phyloP scores from a whole-genome alignment of 2,797 vertebrate species.

The Pantherophis vulpinus region DNA sequence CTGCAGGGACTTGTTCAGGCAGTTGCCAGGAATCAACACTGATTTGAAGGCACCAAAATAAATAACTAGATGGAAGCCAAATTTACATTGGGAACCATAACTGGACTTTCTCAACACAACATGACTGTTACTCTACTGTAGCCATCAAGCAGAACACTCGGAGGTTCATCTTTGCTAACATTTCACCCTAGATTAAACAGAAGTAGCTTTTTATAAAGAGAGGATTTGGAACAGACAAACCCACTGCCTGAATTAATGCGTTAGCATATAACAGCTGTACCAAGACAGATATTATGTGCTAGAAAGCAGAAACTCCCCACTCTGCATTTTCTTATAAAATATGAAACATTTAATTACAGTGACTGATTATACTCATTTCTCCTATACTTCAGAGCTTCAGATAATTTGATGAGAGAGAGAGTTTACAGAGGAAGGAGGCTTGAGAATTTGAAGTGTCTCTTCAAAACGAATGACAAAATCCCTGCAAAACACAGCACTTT shows the following conservation, averaged over 20 bases:
- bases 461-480: constrained; percentile 15
- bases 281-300: neutral
- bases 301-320: neutral
- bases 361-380: constrained; percentile 42
- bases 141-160: neutral
- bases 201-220: neutral
- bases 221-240: constrained; percentile 22
- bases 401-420: constrained; percentile 40
- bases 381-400: constrained; percentile 18
- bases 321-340: constrained; percentile 45
- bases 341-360: constrained; percentile 55
- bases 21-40: neutral
- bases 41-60: neutral
- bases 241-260: neutral
- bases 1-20: neutral
- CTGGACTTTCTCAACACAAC: neutral
- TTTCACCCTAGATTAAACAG: neutral
- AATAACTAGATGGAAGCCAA: neutral
- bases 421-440: constrained; percentile 23
- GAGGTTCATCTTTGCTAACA: neutral
- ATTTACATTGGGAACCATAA: constrained; percentile 1
- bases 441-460: constrained; percentile 12
- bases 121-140: neutral
- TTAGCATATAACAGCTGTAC: neutral
- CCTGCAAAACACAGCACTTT: neutral